Percentiles rank a stretch among this genome's conserved stretches.
Evolutionary conservation across 2,113 vertebrate species (phyloP).

Genomic region (Capreolus pygargus): DNA sequence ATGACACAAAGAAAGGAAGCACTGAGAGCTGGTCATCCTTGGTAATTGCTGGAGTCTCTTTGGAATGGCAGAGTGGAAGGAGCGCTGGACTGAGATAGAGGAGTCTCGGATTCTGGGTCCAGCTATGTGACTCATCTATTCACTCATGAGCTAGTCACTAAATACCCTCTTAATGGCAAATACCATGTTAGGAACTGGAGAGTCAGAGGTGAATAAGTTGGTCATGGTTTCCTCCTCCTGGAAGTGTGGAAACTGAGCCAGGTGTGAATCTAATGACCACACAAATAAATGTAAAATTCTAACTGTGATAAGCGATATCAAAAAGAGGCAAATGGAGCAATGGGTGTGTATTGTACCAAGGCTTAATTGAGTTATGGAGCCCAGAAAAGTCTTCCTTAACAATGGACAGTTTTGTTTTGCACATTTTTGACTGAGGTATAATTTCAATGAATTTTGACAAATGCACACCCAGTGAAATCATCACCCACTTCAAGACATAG

Average conservation of each 20-base stretch:
- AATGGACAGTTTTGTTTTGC: not conserved
- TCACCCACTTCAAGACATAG: not conserved
- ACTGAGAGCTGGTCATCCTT: not conserved
- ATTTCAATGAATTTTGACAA: not conserved
- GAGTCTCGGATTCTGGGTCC: not conserved
- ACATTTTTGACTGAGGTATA: not conserved
- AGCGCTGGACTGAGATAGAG: not conserved
- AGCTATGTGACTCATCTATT: not conserved
- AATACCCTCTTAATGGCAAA: not conserved
- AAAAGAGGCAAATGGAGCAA: not conserved
- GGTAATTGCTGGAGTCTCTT: not conserved
- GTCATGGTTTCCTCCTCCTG: not conserved
- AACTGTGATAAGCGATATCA: not conserved
- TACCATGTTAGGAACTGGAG: not conserved
- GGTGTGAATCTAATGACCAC: not conserved
- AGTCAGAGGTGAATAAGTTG: not conserved
- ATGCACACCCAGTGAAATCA: not conserved
- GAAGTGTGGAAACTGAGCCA: not conserved
- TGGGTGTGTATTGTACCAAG: not conserved
- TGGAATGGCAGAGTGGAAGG: not conserved
- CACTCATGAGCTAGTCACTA: not conserved
- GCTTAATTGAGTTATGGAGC: not conserved
- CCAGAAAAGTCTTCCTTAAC: not conserved
- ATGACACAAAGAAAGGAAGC: not conserved
- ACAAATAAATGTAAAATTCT: not conserved